Evolutionary conservation across 2,113 vertebrate genomes (phyloP).

Genomic region (Ptyas mucosa): DNA sequence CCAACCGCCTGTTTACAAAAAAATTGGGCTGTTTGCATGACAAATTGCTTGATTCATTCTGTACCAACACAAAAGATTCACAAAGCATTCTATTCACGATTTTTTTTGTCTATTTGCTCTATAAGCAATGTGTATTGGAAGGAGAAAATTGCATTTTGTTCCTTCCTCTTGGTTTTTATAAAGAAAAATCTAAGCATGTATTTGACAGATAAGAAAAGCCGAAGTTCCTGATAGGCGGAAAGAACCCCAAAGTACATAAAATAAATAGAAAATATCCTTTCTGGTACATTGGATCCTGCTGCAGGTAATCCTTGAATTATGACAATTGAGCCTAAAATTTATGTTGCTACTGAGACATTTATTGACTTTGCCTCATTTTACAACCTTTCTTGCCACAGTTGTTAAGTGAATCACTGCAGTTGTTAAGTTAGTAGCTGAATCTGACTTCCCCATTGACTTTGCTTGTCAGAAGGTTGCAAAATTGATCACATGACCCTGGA

Average conservation of each 20-base stretch:
- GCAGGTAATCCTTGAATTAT: neutral
- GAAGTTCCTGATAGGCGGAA: neutral
- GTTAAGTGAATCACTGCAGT: neutral
- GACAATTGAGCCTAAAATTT: neutral
- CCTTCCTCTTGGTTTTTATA: neutral
- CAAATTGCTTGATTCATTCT: neutral
- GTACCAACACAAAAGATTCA: neutral
- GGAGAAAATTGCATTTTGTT: neutral
- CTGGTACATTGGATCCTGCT: neutral
- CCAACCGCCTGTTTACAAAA: neutral
- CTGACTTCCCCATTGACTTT: neutral
- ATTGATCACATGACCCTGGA: neutral
- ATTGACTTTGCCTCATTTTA: neutral
- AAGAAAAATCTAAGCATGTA: neutral
- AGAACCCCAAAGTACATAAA: neutral
- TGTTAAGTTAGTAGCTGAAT: neutral
- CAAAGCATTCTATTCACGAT: neutral
- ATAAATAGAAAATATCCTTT: neutral
- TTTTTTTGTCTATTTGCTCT: neutral
- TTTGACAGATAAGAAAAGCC: neutral
- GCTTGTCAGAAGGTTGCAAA: neutral
- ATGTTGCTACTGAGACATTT: neutral
- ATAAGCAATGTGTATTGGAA: neutral
- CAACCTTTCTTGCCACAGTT: neutral
- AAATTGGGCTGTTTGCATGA: constrained; percentile 3